Evolutionary conservation across 2,797 vertebrate genomes (phyloP).

Genomic region (Lindbergichthys nudifrons): DNA sequence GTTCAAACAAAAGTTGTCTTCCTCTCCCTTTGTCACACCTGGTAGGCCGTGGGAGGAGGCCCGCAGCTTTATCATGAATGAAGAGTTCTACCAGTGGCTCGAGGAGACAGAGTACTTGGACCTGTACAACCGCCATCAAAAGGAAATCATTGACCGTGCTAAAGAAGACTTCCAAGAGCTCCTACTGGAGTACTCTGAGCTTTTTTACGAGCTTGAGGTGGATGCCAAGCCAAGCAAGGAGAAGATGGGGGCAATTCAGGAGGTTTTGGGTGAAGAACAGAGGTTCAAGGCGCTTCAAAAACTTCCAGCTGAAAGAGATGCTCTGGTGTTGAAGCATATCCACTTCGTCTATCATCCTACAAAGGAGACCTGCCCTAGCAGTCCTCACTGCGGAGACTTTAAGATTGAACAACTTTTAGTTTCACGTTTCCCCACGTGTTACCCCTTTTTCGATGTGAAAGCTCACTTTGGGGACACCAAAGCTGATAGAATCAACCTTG

Average conservation of each 20-base stretch:
- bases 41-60: slow-evolving; percentile 98
- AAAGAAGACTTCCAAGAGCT: slow-evolving; percentile 99
- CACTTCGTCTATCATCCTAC: slow-evolving; percentile 99
- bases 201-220: slow-evolving; percentile 98
- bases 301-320: slow-evolving; percentile 96
- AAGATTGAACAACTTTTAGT: slow-evolving; percentile 92
- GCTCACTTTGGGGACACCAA: slow-evolving; percentile 87
- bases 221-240: slow-evolving; percentile 99
- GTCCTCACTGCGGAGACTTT: slow-evolving; percentile 90
- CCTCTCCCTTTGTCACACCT: slow-evolving; percentile 93
- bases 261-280: slow-evolving; percentile 95
- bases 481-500: slow-evolving; percentile 93
- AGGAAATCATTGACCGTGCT: slow-evolving; percentile 93
- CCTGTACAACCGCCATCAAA: slow-evolving; percentile 95
- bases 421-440: slow-evolving; percentile 87
- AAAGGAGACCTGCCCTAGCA: slow-evolving; percentile 97
- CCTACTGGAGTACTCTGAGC: slow-evolving; percentile 95
- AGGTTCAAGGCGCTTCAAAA: slow-evolving; percentile 95
- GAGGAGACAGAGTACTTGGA: slow-evolving; percentile 94
- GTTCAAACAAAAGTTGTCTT: slow-evolving; percentile 91
- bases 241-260: slow-evolving; percentile 98
- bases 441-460: slow-evolving; percentile 87
- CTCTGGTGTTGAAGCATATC: slow-evolving; percentile 96
- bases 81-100: slow-evolving; percentile 97
- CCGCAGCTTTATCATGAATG: slow-evolving; percentile 98